Base-by-base conservation (phyloP, 2,888 invertebrate species). In the Nomada hirtipes region DNA sequence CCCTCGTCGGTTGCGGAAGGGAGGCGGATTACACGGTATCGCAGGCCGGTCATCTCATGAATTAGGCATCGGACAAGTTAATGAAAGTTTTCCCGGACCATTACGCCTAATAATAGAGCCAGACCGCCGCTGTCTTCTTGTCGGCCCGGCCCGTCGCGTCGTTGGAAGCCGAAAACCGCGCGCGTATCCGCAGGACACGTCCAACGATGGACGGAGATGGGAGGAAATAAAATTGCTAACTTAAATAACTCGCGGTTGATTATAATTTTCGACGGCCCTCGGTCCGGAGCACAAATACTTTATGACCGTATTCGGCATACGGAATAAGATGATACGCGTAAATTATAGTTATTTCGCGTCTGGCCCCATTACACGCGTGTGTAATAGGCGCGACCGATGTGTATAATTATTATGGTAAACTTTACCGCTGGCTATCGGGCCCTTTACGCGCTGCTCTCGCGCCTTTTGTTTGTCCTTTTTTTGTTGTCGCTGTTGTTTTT, bases 41-140 rank as follows among this genome's bases (percentile, higher is more conserved):
- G 77, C 74, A 13, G 57, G 47, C 72, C 79, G 78, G 88, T 84
- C 86, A 79, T 80, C 87, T 89, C 89, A 89, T 88, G 89, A 89
- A 89, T 89, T 87, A 89, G 85, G 85, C 87, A 89, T 88, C 86
- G 85, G 83, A 85, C 82, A 84, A 88, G 86, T 86, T 89, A 88
- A 89, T 88, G 84, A 89, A 89, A 89, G 84, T 89, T 88, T 89
- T 88, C 89, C 87, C 84, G 82, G 78, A 68, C 84, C 79, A 88
- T 89, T 84, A 87, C 79, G 80, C 76, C 84, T 88, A 88, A 89
- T 89, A 87, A 89, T 88, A 89, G 88, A 88, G 84, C 80, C 80
- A 76, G 86, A 76, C 79, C 68, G 74, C 78, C 80, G 80, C 78
- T 79, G 83, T 80, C 64, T 78, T 75, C 77, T 68, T 69, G 20